Evolutionary conservation across 1,140 invertebrate genomes (phyloP).

Genomic region (Drosophila lini): DNA sequence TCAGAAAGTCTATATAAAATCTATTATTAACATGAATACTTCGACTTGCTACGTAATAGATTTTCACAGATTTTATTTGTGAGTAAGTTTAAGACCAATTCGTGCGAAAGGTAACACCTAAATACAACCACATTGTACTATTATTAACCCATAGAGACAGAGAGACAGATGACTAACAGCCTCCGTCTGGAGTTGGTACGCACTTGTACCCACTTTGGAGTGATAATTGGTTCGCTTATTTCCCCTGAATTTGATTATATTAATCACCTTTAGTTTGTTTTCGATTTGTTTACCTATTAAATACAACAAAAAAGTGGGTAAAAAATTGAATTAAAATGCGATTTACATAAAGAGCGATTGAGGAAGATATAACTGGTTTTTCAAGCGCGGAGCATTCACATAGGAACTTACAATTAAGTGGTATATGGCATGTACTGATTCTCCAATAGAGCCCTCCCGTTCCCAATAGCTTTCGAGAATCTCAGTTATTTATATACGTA

Average conservation of each 20-base stretch:
- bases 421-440: conserved; percentile 3
- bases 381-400: neutral
- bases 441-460: conserved; percentile 11
- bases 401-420: conserved; percentile 7
- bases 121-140: conserved; percentile 8
- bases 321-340: conserved; percentile 13
- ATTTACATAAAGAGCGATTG: conserved; percentile 30
- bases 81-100: conserved; percentile 1
- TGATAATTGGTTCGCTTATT: conserved; percentile 19
- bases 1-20: neutral
- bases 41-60: neutral
- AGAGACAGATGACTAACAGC: conserved; percentile 20
- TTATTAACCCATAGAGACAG: conserved; percentile 7
- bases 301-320: conserved; percentile 1
- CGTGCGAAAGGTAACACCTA: conserved; percentile 29
- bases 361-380: conserved; percentile 44
- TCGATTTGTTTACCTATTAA: conserved; percentile 7
- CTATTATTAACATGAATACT: conserved; percentile 5
- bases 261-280: conserved; percentile 14
- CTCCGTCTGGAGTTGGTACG: neutral
- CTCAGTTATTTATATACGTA: conserved; percentile 23
- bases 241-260: conserved; percentile 8
- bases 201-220: conserved; percentile 9
- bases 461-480: conserved; percentile 34
- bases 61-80: conserved; percentile 6